Conservation (phyloP, 2,888 invertebrate species). For the Rhaphigaster nebulosa region DNA sequence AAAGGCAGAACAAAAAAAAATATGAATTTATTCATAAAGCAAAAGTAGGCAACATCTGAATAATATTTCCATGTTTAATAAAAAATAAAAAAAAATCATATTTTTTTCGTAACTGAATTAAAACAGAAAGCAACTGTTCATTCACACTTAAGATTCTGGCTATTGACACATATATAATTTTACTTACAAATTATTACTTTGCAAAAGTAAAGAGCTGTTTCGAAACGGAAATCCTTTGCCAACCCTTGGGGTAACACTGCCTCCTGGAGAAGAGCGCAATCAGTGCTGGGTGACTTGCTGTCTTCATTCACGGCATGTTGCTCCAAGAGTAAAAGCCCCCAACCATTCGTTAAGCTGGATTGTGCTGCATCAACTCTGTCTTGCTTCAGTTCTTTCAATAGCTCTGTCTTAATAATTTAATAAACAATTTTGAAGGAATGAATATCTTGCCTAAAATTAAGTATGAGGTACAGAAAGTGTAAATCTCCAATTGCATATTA, state of each 20-base stretch:
- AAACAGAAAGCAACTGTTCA: not conserved
- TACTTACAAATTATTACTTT: conserved; percentile 31
- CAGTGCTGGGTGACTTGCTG: not conserved
- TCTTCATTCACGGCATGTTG: not conserved
- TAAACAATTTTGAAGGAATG: not conserved
- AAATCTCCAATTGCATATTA: too few species aligned
- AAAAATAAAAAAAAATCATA: not conserved
- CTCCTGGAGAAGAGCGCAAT: not conserved
- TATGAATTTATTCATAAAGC: not conserved
- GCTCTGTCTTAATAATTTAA: not conserved
- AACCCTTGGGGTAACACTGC: not conserved
- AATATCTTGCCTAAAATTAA: too few species aligned
- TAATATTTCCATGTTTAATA: not conserved
- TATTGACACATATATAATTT: not conserved
- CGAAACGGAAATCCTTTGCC: conserved; percentile 20
- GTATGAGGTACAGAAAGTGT: too few species aligned
- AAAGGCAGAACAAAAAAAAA: not conserved
- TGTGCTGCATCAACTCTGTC: conserved; percentile 27
- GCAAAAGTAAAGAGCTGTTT: not conserved
- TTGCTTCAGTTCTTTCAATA: not conserved
- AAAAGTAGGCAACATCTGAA: not conserved
- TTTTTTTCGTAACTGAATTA: not conserved
- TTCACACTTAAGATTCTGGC: not conserved
- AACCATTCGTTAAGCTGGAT: conserved; percentile 4
- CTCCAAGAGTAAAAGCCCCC: not conserved